These are phyloP conservation scores for Gambelia wislizenii DNA, from an alignment of 2,797 vertebrate species.

Conservation along the genomic window DNA sequence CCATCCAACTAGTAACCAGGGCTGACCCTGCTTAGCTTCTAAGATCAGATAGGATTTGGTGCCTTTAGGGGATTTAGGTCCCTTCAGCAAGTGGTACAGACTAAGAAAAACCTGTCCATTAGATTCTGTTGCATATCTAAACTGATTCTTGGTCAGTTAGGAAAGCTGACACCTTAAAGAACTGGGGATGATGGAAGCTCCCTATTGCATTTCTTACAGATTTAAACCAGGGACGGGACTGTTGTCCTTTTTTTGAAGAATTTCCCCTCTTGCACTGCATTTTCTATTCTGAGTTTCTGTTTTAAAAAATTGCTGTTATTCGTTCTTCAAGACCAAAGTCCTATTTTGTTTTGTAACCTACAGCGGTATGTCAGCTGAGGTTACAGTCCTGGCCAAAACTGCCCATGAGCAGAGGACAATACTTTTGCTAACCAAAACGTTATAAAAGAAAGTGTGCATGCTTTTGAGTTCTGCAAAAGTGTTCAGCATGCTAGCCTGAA, in stretches of 20 bases:
- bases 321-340: not conserved
- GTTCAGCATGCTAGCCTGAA: not conserved
- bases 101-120: not conserved
- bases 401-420: slow-evolving; percentile 1
- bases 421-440: not conserved
- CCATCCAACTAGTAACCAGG: no score
- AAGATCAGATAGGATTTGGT: no score
- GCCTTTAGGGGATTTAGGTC: no score
- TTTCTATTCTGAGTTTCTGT: not conserved
- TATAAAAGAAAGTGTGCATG: not conserved
- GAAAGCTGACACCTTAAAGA: not conserved
- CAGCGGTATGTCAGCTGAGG: not conserved
- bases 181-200: not conserved
- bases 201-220: not conserved
- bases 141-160: not conserved
- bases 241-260: no score
- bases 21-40: no score
- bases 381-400: not conserved
- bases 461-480: not conserved
- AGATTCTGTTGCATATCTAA: not conserved
- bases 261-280: not conserved
- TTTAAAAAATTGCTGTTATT: not conserved
- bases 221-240: not conserved
- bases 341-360: slow-evolving; percentile 19
- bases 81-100: not conserved